These are phyloP conservation scores for Sinocyclocheilus anshuiensis DNA, from an alignment of 2,113 vertebrate genomes.

Conservation along the genomic window DNA sequence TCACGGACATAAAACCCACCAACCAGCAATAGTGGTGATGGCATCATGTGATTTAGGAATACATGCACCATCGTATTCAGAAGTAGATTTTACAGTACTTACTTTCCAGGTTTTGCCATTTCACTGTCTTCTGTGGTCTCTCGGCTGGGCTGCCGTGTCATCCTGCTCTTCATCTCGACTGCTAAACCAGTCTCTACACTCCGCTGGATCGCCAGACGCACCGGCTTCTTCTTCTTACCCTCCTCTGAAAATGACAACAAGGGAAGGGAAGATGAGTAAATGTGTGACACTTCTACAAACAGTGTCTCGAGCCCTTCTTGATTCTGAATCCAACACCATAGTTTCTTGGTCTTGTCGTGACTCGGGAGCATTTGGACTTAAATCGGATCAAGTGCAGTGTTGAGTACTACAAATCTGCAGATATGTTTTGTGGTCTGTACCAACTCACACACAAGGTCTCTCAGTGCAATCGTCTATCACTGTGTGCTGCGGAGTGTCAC, in stretches of 20 bases:
- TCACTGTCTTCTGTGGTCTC: slow-evolving; percentile 89
- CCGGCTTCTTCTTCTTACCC: slow-evolving; percentile 91
- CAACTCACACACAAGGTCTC: background rate
- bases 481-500: background rate
- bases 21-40: background rate
- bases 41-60: background rate
- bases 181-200: slow-evolving; percentile 94
- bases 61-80: background rate
- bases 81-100: slow-evolving; percentile 59
- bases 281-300: background rate
- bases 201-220: slow-evolving; percentile 90
- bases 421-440: background rate
- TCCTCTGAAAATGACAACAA: slow-evolving; percentile 72
- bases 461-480: background rate
- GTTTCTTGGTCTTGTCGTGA: background rate
- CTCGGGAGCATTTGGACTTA: background rate
- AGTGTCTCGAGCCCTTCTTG: background rate
- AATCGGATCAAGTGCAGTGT: background rate
- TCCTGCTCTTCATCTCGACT: slow-evolving; percentile 90
- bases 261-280: background rate
- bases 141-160: slow-evolving; percentile 91
- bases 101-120: slow-evolving; percentile 95
- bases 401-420: background rate
- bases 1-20: background rate
- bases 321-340: background rate